These are phyloP conservation scores for Cryptocephalus moraei DNA, from an alignment of 2,888 invertebrate species.

Conservation along the genomic window DNA sequence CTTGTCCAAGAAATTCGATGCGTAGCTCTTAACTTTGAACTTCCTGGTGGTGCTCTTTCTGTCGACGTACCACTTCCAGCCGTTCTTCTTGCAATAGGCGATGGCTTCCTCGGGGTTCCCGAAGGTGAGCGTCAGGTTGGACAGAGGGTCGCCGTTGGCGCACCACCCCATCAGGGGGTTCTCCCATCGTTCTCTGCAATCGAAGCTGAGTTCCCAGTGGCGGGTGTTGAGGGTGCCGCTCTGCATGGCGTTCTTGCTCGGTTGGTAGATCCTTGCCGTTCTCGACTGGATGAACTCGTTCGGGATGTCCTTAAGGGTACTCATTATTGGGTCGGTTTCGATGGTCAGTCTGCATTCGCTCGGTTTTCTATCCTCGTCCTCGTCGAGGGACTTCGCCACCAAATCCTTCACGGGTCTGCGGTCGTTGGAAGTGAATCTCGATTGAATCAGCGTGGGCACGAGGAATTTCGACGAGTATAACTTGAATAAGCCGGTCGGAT, in stretches of 20 bases:
- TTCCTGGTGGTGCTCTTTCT: constrained; percentile 50
- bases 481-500: no score
- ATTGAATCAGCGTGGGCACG: no score
- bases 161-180: constrained; percentile 96
- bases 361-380: not conserved
- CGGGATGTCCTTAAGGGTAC: not conserved
- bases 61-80: constrained; percentile 73
- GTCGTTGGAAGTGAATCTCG: not conserved
- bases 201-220: constrained; percentile 21
- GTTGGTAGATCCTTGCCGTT: constrained; percentile 20
- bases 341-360: not conserved
- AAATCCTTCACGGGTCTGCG: not conserved
- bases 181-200: constrained; percentile 22
- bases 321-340: not conserved
- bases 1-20: constrained; percentile 87
- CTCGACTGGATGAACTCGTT: constrained; percentile 2
- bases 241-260: constrained; percentile 24
- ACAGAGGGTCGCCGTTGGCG: constrained; percentile 85
- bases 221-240: constrained; percentile 17
- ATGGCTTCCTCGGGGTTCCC: constrained; percentile 71
- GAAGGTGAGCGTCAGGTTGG: constrained; percentile 74
- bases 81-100: constrained; percentile 80
- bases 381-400: not conserved
- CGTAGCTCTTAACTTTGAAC: constrained; percentile 74
- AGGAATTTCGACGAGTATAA: no score